Evolutionary conservation across 2,113 vertebrate genomes (phyloP).

Genomic region (Clarias magur): DNA sequence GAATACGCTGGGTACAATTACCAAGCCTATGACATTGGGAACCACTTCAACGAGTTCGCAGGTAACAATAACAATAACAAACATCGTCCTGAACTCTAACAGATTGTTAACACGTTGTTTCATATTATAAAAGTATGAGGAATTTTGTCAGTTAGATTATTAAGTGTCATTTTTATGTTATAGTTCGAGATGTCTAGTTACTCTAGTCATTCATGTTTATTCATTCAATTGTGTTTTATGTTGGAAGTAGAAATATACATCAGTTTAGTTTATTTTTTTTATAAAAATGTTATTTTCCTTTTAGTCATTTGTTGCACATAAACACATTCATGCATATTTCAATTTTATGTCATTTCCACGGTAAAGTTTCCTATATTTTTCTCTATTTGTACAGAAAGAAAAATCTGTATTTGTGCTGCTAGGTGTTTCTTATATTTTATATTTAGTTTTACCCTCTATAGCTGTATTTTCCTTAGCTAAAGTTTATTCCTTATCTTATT

Average conservation of each 20-base stretch:
- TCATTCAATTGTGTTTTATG: not conserved
- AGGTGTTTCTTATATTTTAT: too few species aligned
- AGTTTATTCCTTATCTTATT: too few species aligned
- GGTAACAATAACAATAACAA: conserved; percentile 67
- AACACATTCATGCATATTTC: too few species aligned
- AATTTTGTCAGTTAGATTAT: not conserved
- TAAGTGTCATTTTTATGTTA: not conserved
- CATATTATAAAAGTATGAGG: not conserved
- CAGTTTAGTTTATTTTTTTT: not conserved
- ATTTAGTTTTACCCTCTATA: too few species aligned
- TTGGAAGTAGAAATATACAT: not conserved
- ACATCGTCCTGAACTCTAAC: not conserved
- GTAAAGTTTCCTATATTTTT: too few species aligned
- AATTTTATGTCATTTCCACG: too few species aligned
- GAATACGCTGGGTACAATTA: conserved; percentile 99
- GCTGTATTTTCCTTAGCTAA: too few species aligned
- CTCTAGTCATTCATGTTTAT: not conserved
- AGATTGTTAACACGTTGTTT: not conserved
- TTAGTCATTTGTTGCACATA: too few species aligned
- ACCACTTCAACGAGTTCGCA: conserved; percentile 99
- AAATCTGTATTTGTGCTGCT: too few species aligned
- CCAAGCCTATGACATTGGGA: conserved; percentile 97
- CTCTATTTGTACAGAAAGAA: too few species aligned
- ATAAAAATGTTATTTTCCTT: not conserved
- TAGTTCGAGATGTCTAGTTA: not conserved